phyloP scores from a whole-genome alignment of 2,888 invertebrate genomes.

The Gymnoscelis rufifasciata region DNA sequence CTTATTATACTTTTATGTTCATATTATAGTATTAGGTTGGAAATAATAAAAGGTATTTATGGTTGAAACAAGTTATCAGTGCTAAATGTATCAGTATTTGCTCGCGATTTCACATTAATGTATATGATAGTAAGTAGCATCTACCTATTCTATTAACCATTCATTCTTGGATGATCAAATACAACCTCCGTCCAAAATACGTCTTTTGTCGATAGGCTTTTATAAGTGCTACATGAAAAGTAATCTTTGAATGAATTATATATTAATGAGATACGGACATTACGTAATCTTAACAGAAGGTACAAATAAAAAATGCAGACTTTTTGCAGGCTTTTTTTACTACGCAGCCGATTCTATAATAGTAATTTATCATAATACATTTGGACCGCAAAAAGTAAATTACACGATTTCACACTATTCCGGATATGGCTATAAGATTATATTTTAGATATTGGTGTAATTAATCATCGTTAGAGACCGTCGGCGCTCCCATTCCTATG shows the following conservation, averaged over 20 bases:
- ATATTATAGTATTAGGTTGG: not conserved
- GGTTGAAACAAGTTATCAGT: too few species aligned
- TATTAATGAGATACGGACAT: not conserved
- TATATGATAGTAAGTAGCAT: too few species aligned
- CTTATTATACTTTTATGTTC: not conserved
- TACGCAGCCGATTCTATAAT: not conserved
- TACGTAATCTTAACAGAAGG: not conserved
- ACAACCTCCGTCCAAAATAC: too few species aligned
- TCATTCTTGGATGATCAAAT: too few species aligned
- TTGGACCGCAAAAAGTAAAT: conserved; percentile 8
- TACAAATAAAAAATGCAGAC: too few species aligned
- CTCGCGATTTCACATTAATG: too few species aligned
- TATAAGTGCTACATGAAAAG: not conserved
- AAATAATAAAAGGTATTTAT: too few species aligned
- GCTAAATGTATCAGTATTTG: too few species aligned
- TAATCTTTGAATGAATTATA: not conserved
- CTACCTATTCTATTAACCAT: too few species aligned
- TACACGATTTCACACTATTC: conserved; percentile 20
- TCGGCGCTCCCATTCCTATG: conserved; percentile 10
- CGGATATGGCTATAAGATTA: conserved; percentile 12
- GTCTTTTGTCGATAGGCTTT: too few species aligned
- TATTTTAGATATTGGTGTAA: not conserved
- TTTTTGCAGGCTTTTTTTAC: too few species aligned
- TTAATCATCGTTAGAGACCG: conserved; percentile 18
- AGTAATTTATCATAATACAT: conserved; percentile 1